phyloP scores from a whole-genome alignment of 2,113 vertebrate genomes.

The Girardinichthys multiradiatus region DNA sequence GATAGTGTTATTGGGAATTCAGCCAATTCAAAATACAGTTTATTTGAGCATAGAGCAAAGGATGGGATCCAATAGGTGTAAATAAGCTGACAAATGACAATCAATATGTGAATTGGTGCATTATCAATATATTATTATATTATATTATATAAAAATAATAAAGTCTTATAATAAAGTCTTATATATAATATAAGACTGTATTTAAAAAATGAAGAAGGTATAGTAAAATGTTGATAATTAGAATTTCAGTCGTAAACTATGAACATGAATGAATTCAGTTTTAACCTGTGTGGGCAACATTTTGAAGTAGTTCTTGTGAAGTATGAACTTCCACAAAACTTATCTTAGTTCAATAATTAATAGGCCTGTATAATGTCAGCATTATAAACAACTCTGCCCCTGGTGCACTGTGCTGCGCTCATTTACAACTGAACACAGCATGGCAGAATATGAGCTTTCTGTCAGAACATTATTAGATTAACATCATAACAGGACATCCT shows the following conservation, averaged over 20 bases:
- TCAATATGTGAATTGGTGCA: background rate
- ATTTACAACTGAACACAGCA: conserved; percentile 1
- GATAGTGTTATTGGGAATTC: background rate
- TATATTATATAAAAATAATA: too few species aligned
- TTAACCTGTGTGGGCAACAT: background rate
- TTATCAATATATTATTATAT: background rate
- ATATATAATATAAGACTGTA: background rate
- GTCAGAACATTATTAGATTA: background rate
- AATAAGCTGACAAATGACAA: background rate
- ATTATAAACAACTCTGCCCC: background rate
- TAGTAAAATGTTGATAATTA: background rate
- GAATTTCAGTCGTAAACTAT: background rate
- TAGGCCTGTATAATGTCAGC: background rate
- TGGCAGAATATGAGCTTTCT: background rate
- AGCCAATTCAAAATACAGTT: background rate
- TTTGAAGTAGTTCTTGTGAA: background rate
- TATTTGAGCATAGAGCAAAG: background rate
- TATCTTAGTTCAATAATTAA: too few species aligned
- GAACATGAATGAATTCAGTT: background rate
- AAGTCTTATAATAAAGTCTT: too few species aligned
- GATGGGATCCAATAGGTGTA: background rate
- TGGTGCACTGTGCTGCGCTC: too few species aligned
- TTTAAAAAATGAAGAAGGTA: background rate
- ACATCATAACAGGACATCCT: background rate
- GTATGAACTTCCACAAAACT: too few species aligned